A percentile compares a stretch with the other conserved stretches of the same genome.
Evolutionary conservation across 2,797 vertebrate species (phyloP).

Genomic region (Emys orbicularis): DNA sequence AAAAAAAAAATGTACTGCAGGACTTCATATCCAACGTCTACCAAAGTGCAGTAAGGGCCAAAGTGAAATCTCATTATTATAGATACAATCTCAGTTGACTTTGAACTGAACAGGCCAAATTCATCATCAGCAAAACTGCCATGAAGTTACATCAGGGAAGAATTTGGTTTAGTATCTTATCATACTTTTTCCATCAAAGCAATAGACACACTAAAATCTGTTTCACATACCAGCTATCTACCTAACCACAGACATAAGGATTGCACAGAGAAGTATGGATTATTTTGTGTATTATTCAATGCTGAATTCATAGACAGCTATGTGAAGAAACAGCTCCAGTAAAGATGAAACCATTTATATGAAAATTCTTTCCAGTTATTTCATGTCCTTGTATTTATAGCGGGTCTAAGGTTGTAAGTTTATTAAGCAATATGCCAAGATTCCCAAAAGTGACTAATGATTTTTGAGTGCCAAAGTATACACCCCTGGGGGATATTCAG

Average conservation of each 20-base stretch:
- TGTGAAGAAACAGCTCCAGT: conserved; percentile 30
- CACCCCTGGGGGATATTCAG: not conserved
- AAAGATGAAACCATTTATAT: not conserved
- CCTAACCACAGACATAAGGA: not conserved
- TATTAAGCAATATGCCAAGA: not conserved
- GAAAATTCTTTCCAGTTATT: conserved; percentile 5
- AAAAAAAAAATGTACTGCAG: conserved; percentile 18
- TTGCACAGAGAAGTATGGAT: not conserved
- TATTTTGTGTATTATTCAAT: conserved; percentile 24
- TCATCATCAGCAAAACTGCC: not conserved
- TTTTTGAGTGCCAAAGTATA: not conserved
- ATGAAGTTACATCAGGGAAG: not conserved
- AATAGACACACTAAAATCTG: not conserved
- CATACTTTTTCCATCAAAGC: conserved; percentile 23
- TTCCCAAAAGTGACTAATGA: not conserved
- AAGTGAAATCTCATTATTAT: not conserved
- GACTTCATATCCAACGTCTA: conserved; percentile 19
- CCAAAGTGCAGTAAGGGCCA: not conserved
- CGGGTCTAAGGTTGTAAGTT: not conserved
- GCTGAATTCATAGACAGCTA: not conserved
- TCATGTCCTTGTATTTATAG: not conserved
- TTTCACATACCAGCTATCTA: not conserved
- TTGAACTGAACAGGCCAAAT: not conserved
- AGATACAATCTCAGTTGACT: conserved; percentile 16
- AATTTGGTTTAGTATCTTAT: not conserved